Percentiles rank a stretch among this genome's conserved stretches.
Evolutionary conservation across 1,140 invertebrate species (phyloP).

Genomic region (Magallana gigas): DNA sequence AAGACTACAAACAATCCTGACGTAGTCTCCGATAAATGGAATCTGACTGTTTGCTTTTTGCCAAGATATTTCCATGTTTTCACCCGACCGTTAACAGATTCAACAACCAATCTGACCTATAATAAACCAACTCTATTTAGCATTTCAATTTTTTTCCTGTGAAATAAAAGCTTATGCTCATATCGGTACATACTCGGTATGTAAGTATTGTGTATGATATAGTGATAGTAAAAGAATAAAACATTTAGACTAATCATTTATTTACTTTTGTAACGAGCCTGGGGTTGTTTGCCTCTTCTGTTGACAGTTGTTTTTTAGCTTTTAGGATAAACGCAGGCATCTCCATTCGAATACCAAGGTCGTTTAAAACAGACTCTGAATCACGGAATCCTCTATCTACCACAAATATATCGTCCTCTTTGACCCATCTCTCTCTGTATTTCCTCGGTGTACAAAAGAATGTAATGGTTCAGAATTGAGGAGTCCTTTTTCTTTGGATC

Average conservation of each 20-base stretch:
- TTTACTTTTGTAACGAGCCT: conserved; percentile 6
- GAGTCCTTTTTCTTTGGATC: too few relatives aligned
- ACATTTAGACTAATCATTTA: background rate
- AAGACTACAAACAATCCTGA: conserved; percentile 24
- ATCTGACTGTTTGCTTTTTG: conserved; percentile 33
- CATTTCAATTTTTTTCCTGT: background rate
- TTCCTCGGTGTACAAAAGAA: too few relatives aligned
- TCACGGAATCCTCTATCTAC: too few relatives aligned
- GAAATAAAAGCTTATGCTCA: background rate
- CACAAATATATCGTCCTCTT: too few relatives aligned
- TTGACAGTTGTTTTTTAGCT: background rate
- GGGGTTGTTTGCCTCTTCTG: background rate
- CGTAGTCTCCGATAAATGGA: conserved; percentile 39
- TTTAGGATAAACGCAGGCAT: conserved; percentile 14
- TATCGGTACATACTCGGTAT: background rate
- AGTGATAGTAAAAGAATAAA: background rate
- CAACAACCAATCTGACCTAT: conserved; percentile 35
- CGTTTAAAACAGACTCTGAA: too few relatives aligned
- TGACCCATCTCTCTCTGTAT: too few relatives aligned
- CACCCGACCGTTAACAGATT: conserved; percentile 43
- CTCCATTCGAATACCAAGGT: too few relatives aligned
- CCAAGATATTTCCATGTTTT: conserved; percentile 46
- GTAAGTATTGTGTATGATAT: background rate
- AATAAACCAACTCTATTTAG: background rate
- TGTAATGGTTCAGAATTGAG: too few relatives aligned